phyloP scores from a whole-genome alignment of 1,140 invertebrate species.

The Magallana gigas region DNA sequence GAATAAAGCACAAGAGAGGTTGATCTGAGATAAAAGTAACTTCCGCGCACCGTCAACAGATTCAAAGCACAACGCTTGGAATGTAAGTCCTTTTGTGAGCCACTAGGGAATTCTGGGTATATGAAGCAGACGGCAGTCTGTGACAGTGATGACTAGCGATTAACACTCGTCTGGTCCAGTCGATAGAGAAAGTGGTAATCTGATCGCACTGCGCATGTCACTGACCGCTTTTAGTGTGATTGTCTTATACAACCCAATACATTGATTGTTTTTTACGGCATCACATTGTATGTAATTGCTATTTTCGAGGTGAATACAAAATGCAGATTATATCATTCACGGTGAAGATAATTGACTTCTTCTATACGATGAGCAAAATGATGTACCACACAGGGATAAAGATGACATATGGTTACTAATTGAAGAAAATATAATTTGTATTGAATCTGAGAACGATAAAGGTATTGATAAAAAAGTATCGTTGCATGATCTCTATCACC shows the following conservation, averaged over 20 bases:
- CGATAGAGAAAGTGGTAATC: neutral
- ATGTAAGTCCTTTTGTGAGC: neutral
- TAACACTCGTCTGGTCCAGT: neutral
- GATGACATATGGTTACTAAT: no score
- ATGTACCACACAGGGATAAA: no score
- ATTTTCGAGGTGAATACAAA: no score
- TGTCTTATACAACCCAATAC: neutral
- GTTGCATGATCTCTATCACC: no score
- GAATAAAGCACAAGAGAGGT: neutral
- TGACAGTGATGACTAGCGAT: conserved; percentile 22
- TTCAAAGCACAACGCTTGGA: neutral
- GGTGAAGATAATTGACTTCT: no score
- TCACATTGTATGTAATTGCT: neutral
- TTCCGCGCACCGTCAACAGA: neutral
- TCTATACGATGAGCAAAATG: no score
- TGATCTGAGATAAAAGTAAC: neutral
- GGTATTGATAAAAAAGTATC: no score
- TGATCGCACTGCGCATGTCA: neutral
- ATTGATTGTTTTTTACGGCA: neutral
- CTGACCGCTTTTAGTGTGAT: neutral
- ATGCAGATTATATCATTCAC: no score
- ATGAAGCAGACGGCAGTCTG: neutral
- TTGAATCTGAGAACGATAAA: no score
- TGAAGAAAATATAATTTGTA: no score
- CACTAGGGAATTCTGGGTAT: conserved; percentile 26